Evolutionary conservation across 2,888 invertebrate genomes (phyloP).

Genomic region (Noctua comes): DNA sequence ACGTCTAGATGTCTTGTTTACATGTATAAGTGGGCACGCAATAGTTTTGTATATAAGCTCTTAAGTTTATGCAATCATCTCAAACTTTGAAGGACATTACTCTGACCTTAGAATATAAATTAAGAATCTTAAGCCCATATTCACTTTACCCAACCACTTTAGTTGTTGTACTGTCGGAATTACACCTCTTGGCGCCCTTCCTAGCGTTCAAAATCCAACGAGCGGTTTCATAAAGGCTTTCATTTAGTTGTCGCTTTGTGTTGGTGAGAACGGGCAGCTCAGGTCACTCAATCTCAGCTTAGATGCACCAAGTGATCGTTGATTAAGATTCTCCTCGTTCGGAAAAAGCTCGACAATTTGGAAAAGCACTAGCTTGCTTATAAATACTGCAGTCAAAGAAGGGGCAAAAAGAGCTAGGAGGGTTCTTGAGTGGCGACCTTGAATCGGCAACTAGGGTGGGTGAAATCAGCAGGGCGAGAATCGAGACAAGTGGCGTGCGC

Average conservation of each 20-base stretch:
- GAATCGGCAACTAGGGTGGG: background rate
- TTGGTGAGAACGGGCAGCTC: background rate
- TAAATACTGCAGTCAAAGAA: background rate
- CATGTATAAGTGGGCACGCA: conserved; percentile 14
- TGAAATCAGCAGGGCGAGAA: no score
- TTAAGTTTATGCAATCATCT: conserved; percentile 12
- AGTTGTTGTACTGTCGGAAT: background rate
- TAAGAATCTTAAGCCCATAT: background rate
- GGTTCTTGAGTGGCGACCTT: background rate
- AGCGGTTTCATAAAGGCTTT: background rate
- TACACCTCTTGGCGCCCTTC: background rate
- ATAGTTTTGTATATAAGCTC: conserved; percentile 18
- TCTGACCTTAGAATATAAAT: conserved; percentile 1
- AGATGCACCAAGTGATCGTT: background rate
- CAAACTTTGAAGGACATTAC: conserved; percentile 18
- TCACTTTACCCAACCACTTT: background rate
- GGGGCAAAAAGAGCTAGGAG: no score
- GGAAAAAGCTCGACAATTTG: background rate
- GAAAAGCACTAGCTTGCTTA: background rate
- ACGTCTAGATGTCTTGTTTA: conserved; percentile 21
- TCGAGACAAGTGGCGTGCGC: background rate
- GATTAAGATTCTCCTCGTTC: background rate
- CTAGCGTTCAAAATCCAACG: background rate
- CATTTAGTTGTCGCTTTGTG: background rate
- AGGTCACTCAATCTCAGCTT: background rate